Evolutionary conservation across 2,113 vertebrate genomes (phyloP), one percentile per base, ranked within the genome.

Genomic region (Neotoma lepida): DNA sequence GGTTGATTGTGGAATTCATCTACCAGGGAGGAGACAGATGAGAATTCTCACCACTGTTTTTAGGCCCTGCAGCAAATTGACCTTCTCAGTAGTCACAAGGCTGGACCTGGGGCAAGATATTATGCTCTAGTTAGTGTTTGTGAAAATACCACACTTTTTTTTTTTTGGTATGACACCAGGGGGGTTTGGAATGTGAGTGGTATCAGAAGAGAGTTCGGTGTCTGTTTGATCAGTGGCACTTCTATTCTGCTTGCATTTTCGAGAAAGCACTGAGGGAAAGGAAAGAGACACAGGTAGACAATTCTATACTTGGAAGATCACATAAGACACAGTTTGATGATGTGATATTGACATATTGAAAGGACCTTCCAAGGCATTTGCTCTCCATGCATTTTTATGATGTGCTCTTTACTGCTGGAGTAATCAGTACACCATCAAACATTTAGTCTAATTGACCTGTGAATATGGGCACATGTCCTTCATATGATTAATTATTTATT

Each of bases 181-280:
- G 30, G 5, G 13, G 28, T 91, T 87, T 96, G 58, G 66, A 54
- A 76, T 22, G 44, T 85, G 44, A 54, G 18, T 33, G 24, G 26
- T 28, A 84, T 80, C 74, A 77, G 14, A 88, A 90, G 30, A 71
- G 33, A 92, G 24, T 92, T 91, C 81, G 84, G 6, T 96, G 93
- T 93, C 66, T 80, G 41, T 17, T 82, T 84, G 24, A 41, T 81
- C 39, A 91, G 66, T 91, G 73, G 4, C 33, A 46, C 35, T 93
- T 51, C 49, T 77, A 2, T 1, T 68, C 9, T 68, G n/a, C 86
- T 35, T 3, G 17, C 87, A 8, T 84, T 66, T 88, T 17, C 76
- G 49, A 30, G 49, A 74, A 85, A 89, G 26, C 15, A 66, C 6
- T 6, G 26, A 68, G 24, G 56, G 20, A 30, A 71, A 88, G 41